Evolutionary conservation across 2,888 invertebrate species (phyloP), one percentile per base, ranked within the genome.

Genomic region (Calephelis perditalis): DNA sequence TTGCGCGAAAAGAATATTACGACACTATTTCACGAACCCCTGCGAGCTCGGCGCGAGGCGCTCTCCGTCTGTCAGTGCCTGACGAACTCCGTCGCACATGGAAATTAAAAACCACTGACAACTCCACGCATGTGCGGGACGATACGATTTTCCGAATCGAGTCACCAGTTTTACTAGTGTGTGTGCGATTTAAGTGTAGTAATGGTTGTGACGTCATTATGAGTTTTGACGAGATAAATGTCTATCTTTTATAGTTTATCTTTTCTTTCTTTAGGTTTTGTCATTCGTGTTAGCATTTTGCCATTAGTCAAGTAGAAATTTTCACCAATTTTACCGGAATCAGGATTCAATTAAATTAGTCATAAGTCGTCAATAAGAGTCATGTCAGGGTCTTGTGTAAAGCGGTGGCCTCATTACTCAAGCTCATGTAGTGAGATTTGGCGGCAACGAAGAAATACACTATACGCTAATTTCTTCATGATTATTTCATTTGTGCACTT

Each of bases 81-180:
- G 65, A 63, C 52, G 55, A 15, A 54, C 61, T 62, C 61, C 58
- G 63, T 62, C 78, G 74, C 72, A 68, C 72, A 70, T 68, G 71
- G 65, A 61, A 71, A 71, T 71, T 71, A 71, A 73, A 74, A 71
- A 73, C 73, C 71, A 75, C 61, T 47, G 73, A 79, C 79, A 76
- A 76, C 78, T 81, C 80, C 75, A 83, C 87, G 87, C 87, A 88
- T 86, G 87, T 80, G 86, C 85, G 73, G 73, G 73, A 75, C 76
- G 78, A 8, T 77, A 72, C 77, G 79, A 69, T 82, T 86, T 83
- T 81, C 81, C 79, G 69, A 75, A 73, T 74, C 72, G 75, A 72
- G 71, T 69, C 65, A 66, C 65, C 77, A 75, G 79, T 78, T 65
- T 56, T 56, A 12, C 36, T 10, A 9, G 56, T 40, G 56, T 52